A percentile compares a stretch with the other conserved stretches of the same genome.
These are phyloP conservation scores for Cataglyphis altisquamis DNA, from an alignment of 2,888 invertebrate species.

Conservation along the genomic window DNA sequence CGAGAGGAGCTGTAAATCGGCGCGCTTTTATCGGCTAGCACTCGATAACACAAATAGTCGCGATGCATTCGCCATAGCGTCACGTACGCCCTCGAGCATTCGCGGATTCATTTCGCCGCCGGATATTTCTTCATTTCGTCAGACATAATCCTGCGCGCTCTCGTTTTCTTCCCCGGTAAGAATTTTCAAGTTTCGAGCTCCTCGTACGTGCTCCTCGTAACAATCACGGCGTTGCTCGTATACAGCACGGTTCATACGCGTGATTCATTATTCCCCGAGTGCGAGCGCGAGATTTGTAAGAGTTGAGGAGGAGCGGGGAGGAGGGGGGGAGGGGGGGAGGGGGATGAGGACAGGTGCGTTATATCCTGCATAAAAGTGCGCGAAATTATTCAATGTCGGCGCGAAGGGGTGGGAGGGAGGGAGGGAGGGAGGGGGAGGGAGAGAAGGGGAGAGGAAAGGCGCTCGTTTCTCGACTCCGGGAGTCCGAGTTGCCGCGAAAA, in stretches of 20 bases:
- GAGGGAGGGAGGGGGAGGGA: too few relatives aligned
- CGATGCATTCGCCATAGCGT: conserved; percentile 12
- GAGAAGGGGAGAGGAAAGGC: too few relatives aligned
- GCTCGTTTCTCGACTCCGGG: conserved; percentile 1
- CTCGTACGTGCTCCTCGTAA: conserved; percentile 34
- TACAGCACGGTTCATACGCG: background rate
- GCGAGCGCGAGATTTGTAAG: conserved; percentile 43
- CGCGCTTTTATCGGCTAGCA: background rate
- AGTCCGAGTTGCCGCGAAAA: conserved; percentile 40
- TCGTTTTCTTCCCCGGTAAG: conserved; percentile 19
- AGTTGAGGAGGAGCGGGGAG: too few relatives aligned
- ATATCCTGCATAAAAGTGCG: conserved; percentile 48
- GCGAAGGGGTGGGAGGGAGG: background rate
- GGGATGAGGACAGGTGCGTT: background rate
- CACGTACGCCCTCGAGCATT: conserved; percentile 29
- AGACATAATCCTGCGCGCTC: conserved; percentile 13
- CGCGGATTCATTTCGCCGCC: conserved; percentile 37
- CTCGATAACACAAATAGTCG: conserved; percentile 27
- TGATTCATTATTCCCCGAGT: conserved; percentile 52
- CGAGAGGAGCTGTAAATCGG: background rate
- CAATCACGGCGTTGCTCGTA: background rate
- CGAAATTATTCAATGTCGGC: conserved; percentile 51
- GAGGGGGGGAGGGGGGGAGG: too few relatives aligned
- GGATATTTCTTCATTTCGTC: conserved; percentile 44
- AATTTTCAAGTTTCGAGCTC: conserved; percentile 42